These are phyloP conservation scores for Ladona fulva DNA, from an alignment of 1,140 invertebrate species.

Conservation along the genomic window DNA sequence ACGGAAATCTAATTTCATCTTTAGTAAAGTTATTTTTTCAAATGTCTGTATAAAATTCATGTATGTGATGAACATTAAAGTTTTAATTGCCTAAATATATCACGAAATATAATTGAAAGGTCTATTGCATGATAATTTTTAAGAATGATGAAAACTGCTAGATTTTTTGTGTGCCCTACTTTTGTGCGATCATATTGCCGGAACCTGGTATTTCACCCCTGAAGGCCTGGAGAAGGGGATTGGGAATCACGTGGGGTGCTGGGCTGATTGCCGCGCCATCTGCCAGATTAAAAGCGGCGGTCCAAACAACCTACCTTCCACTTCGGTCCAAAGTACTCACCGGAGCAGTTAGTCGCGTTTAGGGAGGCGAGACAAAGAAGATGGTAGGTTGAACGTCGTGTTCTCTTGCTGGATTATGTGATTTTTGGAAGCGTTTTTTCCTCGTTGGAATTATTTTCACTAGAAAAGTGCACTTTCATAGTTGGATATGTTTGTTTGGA, in stretches of 20 bases:
- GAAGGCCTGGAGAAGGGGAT: not conserved
- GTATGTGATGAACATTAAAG: no score
- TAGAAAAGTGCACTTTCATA: slow-evolving; percentile 12
- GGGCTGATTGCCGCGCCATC: not conserved
- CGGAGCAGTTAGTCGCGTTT: not conserved
- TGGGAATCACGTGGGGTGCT: not conserved
- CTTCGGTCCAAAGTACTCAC: not conserved
- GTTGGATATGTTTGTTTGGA: no score
- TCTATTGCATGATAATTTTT: no score
- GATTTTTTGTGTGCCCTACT: not conserved
- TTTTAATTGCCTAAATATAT: no score
- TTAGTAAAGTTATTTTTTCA: no score
- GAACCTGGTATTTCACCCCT: not conserved
- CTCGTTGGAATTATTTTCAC: slow-evolving; percentile 25
- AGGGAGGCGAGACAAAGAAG: not conserved
- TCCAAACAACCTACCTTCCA: not conserved
- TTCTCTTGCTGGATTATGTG: no score
- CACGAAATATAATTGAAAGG: no score
- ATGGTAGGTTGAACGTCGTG: not conserved
- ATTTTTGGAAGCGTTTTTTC: slow-evolving; percentile 20
- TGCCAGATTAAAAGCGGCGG: not conserved
- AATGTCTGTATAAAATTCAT: no score
- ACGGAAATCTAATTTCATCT: no score
- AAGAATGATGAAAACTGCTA: no score
- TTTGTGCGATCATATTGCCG: not conserved